Evolutionary conservation across 2,797 vertebrate species (phyloP).

Genomic region (Megalops cyprinoides): DNA sequence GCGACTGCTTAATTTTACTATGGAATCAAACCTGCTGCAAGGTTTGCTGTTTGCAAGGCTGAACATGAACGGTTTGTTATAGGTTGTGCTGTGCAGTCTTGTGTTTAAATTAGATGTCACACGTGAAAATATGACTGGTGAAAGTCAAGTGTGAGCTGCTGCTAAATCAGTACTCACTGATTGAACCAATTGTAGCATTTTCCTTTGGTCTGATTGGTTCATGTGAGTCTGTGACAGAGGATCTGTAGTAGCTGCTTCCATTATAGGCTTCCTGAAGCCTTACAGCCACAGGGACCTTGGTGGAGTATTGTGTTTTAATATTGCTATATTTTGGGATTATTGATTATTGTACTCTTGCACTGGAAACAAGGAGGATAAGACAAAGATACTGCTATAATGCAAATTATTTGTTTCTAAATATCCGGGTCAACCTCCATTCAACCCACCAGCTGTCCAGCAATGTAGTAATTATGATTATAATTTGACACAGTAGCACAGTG

Average conservation of each 20-base stretch:
- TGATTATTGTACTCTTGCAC: too few relatives aligned
- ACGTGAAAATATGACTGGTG: not conserved
- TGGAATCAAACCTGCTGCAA: not conserved
- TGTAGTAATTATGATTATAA: too few relatives aligned
- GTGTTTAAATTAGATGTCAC: too few relatives aligned
- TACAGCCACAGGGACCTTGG: too few relatives aligned
- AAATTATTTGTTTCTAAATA: not conserved
- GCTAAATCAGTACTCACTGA: too few relatives aligned
- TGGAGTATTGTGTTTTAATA: too few relatives aligned
- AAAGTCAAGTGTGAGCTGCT: too few relatives aligned
- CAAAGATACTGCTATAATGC: not conserved
- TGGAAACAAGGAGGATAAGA: not conserved
- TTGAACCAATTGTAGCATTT: not conserved
- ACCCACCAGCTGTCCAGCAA: not conserved
- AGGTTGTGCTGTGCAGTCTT: not conserved
- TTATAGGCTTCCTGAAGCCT: not conserved
- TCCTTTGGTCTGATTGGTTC: not conserved
- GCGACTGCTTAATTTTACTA: too few relatives aligned
- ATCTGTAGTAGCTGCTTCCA: not conserved
- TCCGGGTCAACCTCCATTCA: not conserved
- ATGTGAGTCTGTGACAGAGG: too few relatives aligned
- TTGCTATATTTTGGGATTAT: too few relatives aligned
- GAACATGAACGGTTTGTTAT: not conserved
- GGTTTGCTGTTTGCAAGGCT: not conserved
- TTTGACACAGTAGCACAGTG: too few relatives aligned